A percentile compares a stretch with the other conserved stretches of the same genome.
Evolutionary conservation across 2,797 vertebrate species (phyloP).

Genomic region (Enteromius trimaculatus): DNA sequence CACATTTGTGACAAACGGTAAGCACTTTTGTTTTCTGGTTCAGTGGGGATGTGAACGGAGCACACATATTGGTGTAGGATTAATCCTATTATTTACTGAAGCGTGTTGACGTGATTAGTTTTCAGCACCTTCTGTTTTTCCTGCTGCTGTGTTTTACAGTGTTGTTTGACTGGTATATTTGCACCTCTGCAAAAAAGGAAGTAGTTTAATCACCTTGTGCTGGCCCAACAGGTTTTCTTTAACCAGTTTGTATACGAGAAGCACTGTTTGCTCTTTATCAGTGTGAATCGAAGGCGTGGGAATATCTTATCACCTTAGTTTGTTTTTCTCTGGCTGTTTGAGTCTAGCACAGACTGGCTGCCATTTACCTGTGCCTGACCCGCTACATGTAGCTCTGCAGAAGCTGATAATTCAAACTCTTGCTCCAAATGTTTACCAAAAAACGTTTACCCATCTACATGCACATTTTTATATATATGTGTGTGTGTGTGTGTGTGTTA

Average conservation of each 20-base stretch:
- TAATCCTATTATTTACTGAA: slow-evolving; percentile 34
- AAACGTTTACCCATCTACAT: too few species aligned
- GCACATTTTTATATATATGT: too few species aligned
- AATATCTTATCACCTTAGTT: slow-evolving; percentile 53
- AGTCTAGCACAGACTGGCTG: slow-evolving; percentile 29
- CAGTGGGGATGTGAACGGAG: slow-evolving; percentile 3
- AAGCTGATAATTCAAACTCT: slow-evolving; percentile 16
- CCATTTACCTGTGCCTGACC: slow-evolving; percentile 43
- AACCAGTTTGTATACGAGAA: not conserved
- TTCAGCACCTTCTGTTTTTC: slow-evolving; percentile 19
- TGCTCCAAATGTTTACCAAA: not conserved
- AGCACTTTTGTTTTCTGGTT: slow-evolving; percentile 62
- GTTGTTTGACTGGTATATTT: slow-evolving; percentile 30
- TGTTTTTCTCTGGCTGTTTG: slow-evolving; percentile 44
- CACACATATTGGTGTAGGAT: not conserved
- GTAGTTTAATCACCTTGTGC: slow-evolving; percentile 11
- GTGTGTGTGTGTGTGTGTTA: too few species aligned
- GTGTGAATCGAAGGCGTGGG: slow-evolving; percentile 41
- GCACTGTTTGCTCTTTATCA: slow-evolving; percentile 39
- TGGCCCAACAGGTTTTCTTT: slow-evolving; percentile 1
- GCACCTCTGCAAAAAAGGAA: slow-evolving; percentile 30
- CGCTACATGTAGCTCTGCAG: not conserved
- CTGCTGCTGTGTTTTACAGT: slow-evolving; percentile 27
- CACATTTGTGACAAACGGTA: slow-evolving; percentile 83
- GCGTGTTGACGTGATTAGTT: slow-evolving; percentile 25